These are phyloP conservation scores for Drosophila sucinea DNA, from an alignment of 1,140 invertebrate species.

Conservation along the genomic window DNA sequence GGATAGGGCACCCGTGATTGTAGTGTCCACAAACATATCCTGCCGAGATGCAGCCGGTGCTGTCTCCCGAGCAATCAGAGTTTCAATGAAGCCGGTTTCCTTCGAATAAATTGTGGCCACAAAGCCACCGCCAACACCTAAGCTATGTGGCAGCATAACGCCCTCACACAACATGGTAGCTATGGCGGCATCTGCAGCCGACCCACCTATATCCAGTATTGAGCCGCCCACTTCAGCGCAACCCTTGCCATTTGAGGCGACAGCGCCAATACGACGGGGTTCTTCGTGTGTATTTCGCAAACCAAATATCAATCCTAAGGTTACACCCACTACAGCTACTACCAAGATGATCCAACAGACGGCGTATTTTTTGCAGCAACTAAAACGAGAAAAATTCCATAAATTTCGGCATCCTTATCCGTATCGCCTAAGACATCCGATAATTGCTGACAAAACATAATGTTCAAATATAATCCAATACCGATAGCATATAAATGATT, in stretches of 20 bases:
- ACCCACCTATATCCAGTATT: conserved; percentile 90
- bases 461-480: not conserved
- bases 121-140: conserved; percentile 95
- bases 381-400: not conserved
- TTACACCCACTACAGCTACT: conserved; percentile 52
- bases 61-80: conserved; percentile 92
- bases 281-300: conserved; percentile 34
- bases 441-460: conserved; percentile 39
- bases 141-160: conserved; percentile 92
- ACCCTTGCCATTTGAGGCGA: conserved; percentile 90
- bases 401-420: not conserved
- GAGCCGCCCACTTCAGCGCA: conserved; percentile 89
- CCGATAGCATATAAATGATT: conserved; percentile 1
- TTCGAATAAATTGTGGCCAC: conserved; percentile 91
- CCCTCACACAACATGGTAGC: conserved; percentile 94
- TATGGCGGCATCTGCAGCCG: conserved; percentile 94
- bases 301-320: conserved; percentile 65
- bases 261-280: conserved; percentile 85
- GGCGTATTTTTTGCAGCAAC: conserved; percentile 58
- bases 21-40: conserved; percentile 87
- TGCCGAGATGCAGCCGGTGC: conserved; percentile 88
- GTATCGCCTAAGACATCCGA: conserved; percentile 29
- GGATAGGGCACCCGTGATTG: conserved; percentile 86
- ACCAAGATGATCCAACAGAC: conserved; percentile 63
- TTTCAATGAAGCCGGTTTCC: conserved; percentile 85